Percentiles rank a stretch among this genome's conserved stretches.
Evolutionary conservation across 2,888 invertebrate species (phyloP).

Genomic region (Callyntrura sp.): DNA sequence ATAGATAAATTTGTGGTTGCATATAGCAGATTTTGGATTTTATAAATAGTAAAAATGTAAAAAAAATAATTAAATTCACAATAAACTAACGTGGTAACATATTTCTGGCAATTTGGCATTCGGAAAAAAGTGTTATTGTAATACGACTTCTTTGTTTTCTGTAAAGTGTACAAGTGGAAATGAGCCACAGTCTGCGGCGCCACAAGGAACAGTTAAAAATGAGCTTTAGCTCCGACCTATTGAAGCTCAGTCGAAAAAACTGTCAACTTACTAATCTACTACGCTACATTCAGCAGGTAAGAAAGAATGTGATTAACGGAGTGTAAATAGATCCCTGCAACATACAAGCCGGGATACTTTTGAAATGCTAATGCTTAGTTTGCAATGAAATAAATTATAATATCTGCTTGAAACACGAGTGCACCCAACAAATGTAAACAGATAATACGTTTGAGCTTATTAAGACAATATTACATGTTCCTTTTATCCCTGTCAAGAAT

Average conservation of each 20-base stretch:
- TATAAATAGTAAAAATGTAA: no score
- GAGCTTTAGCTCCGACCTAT: conserved; percentile 82
- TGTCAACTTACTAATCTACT: conserved; percentile 82
- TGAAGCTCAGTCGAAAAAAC: conserved; percentile 81
- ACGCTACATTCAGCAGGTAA: conserved; percentile 81
- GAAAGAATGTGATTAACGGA: neutral
- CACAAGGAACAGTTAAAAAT: conserved; percentile 79
- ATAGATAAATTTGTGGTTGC: neutral
- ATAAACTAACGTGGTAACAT: neutral
- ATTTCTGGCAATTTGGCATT: no score
- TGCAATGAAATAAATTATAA: neutral
- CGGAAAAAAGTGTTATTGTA: neutral
- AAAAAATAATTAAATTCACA: neutral
- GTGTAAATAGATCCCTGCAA: neutral
- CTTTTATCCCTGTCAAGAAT: conserved; percentile 7
- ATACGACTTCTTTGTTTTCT: neutral
- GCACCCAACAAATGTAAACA: neutral
- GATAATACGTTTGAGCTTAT: neutral
- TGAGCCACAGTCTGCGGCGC: conserved; percentile 80
- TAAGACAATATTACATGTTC: neutral
- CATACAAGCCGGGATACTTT: neutral
- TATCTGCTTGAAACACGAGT: neutral
- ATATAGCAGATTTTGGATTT: no score
- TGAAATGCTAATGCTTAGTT: neutral
- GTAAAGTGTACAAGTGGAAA: conserved; percentile 80